These are phyloP conservation scores for Acrocephalus arundinaceus DNA, from an alignment of 2,113 vertebrate genomes.

Conservation along the genomic window DNA sequence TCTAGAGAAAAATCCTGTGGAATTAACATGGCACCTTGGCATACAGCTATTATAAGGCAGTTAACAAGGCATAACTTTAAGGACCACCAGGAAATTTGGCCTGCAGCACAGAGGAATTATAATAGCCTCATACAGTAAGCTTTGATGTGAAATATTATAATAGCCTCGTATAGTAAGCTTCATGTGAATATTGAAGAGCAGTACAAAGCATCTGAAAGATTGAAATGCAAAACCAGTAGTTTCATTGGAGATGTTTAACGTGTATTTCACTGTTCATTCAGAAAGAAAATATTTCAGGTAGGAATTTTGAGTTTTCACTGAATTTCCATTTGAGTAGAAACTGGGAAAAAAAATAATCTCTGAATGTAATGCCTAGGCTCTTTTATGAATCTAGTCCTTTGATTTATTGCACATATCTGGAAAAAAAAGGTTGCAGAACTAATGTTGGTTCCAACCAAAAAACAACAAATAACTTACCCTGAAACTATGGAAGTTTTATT, in stretches of 20 bases:
- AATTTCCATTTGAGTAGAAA: neutral
- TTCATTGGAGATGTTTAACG: neutral
- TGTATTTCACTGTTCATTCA: neutral
- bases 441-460: neutral
- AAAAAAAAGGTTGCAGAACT: neutral
- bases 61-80: constrained; percentile 11
- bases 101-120: constrained; percentile 26
- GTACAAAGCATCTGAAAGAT: neutral
- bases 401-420: neutral
- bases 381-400: neutral
- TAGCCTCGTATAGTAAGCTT: neutral
- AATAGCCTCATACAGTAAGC: neutral
- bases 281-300: neutral
- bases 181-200: neutral
- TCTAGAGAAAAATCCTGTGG: neutral
- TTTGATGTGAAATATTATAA: constrained; percentile 20
- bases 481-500: neutral
- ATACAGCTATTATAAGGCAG: neutral
- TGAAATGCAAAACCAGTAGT: neutral
- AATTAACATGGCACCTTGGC: neutral
- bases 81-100: constrained; percentile 27
- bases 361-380: neutral
- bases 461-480: neutral
- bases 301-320: neutral
- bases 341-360: neutral